These are phyloP conservation scores for Zosterops borbonicus DNA, from an alignment of 2,113 vertebrate species.

Conservation along the genomic window DNA sequence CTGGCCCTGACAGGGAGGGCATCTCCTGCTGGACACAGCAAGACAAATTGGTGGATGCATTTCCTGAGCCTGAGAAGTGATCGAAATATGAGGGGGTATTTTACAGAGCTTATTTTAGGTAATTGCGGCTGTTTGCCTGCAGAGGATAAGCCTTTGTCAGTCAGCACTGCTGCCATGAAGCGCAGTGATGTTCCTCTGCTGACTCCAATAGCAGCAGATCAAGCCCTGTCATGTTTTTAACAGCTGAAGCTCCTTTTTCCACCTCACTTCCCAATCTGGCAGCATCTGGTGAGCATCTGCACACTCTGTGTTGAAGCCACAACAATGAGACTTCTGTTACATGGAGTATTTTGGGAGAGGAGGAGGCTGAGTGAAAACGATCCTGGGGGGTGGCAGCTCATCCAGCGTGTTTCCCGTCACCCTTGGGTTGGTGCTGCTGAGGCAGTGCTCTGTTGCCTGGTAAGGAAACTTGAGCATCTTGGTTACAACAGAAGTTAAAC, in stretches of 20 bases:
- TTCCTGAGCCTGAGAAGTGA: background rate
- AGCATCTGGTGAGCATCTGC: conserved; percentile 42
- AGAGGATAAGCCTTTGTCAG: background rate
- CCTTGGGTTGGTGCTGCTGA: background rate
- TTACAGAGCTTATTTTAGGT: background rate
- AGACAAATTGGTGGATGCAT: background rate
- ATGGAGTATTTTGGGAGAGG: background rate
- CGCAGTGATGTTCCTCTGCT: fast-evolving
- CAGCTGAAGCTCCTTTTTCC: background rate
- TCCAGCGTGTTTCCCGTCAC: background rate
- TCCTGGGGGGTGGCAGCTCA: background rate
- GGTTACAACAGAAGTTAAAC: background rate
- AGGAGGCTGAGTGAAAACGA: background rate
- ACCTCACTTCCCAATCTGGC: background rate
- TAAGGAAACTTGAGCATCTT: background rate
- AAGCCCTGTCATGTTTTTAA: background rate
- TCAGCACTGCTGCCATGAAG: background rate
- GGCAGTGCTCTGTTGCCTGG: background rate
- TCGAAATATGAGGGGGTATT: background rate
- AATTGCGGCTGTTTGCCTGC: background rate
- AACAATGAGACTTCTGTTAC: background rate
- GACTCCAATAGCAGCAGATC: background rate
- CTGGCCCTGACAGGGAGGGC: background rate
- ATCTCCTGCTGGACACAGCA: background rate
- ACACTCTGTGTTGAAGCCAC: background rate